Base-by-base conservation (phyloP, 2,888 invertebrate species). In the Drosophila macrospina region DNA sequence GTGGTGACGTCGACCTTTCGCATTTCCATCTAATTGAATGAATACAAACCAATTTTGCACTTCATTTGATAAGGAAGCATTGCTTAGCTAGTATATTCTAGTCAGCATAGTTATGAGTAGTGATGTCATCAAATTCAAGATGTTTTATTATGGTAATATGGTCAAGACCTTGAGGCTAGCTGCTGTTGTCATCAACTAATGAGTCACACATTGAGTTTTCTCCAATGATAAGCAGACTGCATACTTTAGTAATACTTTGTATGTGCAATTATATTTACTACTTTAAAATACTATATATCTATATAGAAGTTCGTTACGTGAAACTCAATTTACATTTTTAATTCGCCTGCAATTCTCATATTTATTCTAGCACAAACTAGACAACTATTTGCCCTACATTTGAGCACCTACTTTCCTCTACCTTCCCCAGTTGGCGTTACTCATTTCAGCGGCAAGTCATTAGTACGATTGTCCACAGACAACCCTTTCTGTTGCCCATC, bases 71-170 rank as follows among this genome's bases (percentile, higher is more conserved):
- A 41, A 41, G 30, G 30, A 36, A 50, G 50, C 50, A 50, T 13
- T 36, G 30, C 28, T 44, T 13, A 50, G 30, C 28, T 44, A 30
- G 24, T 41, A 41, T 42, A 41, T 32, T 15, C 28, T 28, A 62
- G 61, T 64, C 50, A 65, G 56, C 60, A 60, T 47, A 55, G 13
- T 36, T 63, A 30, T 67, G 39, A 50, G 59, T 51, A 41, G 42
- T 70, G 34, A 41, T 55, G 67, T 78, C 77, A 77, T 77, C 69
- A 59, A 50, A 45, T 42, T 45, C 50, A 59, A 67, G 61, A 50
- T 54, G 51, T 56, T 62, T 54, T 59, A 52, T 56, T 69, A 63
- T 76, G 51, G 15, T 32, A 68, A 73, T 60, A 60, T 64, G 63
- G 61, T 61, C 45, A 59, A 75, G 68, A 72, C 78, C 76, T 78